A percentile compares a stretch with the other conserved stretches of the same genome.
Conservation (phyloP, 2,888 invertebrate species). For the Thecophora atra region DNA sequence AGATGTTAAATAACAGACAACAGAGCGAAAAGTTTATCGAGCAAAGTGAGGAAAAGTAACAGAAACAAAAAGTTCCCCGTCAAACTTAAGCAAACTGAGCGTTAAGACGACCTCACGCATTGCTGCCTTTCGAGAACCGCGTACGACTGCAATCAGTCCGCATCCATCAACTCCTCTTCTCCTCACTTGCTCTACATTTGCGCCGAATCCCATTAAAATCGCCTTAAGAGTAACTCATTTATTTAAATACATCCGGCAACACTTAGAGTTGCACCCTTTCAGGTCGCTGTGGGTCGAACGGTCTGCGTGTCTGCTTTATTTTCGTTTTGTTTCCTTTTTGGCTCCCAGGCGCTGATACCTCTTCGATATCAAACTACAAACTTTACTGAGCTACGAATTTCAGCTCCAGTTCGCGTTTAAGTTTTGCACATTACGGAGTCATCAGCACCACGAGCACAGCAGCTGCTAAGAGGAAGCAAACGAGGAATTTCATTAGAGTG, state of each 20-base stretch:
- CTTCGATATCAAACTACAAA: conserved; percentile 6
- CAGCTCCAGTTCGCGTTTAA: conserved; percentile 29
- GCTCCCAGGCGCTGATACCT: no score
- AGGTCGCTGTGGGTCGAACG: neutral
- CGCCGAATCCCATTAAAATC: conserved; percentile 36
- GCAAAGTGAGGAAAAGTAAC: neutral
- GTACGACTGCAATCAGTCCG: no score
- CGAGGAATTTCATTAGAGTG: neutral
- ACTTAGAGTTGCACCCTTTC: conserved; percentile 4
- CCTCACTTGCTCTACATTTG: neutral
- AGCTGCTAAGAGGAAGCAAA: conserved; percentile 30
- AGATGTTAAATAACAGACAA: neutral
- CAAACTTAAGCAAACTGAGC: neutral
- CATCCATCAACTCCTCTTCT: neutral
- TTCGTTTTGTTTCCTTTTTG: no score
- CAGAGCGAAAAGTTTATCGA: neutral
- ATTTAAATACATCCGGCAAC: conserved; percentile 51
- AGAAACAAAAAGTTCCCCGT: neutral
- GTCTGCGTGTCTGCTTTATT: neutral
- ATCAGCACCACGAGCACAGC: neutral
- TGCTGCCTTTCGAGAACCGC: neutral
- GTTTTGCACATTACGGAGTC: conserved; percentile 17
- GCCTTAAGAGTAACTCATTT: conserved; percentile 54
- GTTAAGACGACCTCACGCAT: neutral
- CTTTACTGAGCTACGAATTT: conserved; percentile 21